Evolutionary conservation across 2,797 vertebrate genomes (phyloP).

Genomic region (Eremophila alpestris): DNA sequence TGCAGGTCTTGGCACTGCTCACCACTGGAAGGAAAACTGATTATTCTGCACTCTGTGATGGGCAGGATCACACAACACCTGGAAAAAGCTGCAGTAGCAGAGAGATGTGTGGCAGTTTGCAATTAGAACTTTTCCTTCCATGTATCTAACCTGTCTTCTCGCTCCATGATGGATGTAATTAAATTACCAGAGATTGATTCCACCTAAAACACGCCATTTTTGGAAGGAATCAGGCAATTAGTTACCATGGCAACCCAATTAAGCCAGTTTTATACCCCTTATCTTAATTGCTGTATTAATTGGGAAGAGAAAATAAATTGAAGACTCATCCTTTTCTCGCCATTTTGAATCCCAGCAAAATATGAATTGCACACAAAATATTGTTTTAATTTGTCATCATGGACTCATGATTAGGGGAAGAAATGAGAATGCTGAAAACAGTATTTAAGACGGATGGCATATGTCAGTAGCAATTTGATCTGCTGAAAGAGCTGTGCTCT

Average conservation of each 20-base stretch:
- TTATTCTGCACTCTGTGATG: background rate
- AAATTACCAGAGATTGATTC: constrained; percentile 70
- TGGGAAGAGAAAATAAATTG: constrained; percentile 70
- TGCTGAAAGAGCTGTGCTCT: constrained; percentile 59
- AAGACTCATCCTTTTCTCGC: constrained; percentile 63
- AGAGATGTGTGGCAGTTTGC: background rate
- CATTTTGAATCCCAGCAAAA: constrained; percentile 60
- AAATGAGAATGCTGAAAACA: constrained; percentile 70
- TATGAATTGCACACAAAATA: constrained; percentile 74
- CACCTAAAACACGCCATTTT: constrained; percentile 68
- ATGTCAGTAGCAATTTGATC: constrained; percentile 61
- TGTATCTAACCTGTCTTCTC: constrained; percentile 29
- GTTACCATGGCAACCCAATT: constrained; percentile 75
- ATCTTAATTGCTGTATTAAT: constrained; percentile 74
- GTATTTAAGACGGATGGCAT: constrained; percentile 66
- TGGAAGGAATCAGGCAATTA: constrained; percentile 71
- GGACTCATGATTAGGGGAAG: constrained; percentile 50
- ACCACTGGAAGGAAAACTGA: background rate
- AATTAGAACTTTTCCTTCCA: constrained; percentile 1
- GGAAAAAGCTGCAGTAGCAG: background rate
- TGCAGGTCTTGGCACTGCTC: background rate
- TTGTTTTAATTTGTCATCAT: constrained; percentile 71
- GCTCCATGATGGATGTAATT: constrained; percentile 3
- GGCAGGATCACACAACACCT: background rate
- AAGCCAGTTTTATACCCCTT: constrained; percentile 70